Conservation (phyloP, 2,113 vertebrate species). For the Xyliphius kryptos region DNA sequence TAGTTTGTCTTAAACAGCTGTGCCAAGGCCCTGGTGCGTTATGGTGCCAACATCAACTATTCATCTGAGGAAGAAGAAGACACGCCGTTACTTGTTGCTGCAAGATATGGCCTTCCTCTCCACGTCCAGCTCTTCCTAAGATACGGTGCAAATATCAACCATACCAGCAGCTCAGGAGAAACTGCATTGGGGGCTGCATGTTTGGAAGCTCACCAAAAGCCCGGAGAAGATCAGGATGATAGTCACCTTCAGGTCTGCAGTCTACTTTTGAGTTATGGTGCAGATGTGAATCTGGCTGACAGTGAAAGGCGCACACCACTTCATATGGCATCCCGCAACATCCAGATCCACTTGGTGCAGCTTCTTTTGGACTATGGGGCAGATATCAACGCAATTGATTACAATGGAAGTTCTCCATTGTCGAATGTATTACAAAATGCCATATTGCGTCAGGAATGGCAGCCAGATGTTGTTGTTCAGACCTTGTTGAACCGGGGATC, state of each 20-base stretch:
- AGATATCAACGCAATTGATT: conserved; percentile 61
- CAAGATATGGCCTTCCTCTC: conserved; percentile 50
- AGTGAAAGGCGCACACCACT: conserved; percentile 58
- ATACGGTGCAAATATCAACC: conserved; percentile 44
- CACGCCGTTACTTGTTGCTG: conserved; percentile 60
- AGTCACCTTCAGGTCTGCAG: conserved; percentile 51
- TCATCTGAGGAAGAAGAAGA: conserved; percentile 48
- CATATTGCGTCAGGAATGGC: conserved; percentile 31
- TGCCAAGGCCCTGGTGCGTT: conserved; percentile 60
- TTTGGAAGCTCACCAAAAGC: not conserved
- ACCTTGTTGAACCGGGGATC: conserved; percentile 68
- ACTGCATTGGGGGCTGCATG: conserved; percentile 61
- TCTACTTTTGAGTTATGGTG: conserved; percentile 49
- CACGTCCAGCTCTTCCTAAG: conserved; percentile 64
- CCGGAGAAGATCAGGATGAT: conserved; percentile 3
- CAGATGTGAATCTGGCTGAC: conserved; percentile 49
- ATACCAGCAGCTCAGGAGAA: conserved; percentile 45
- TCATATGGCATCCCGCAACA: conserved; percentile 62
- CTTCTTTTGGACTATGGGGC: conserved; percentile 58
- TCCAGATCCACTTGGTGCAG: conserved; percentile 43
- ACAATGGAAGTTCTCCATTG: conserved; percentile 58
- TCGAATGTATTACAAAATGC: conserved; percentile 51
- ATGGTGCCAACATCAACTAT: conserved; percentile 51
- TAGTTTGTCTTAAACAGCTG: conserved; percentile 55
- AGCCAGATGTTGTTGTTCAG: conserved; percentile 48